A percentile compares a stretch with the other conserved stretches of the same genome.
phyloP scores from a whole-genome alignment of 2,113 vertebrate genomes.

The Tauraco erythrolophus region DNA sequence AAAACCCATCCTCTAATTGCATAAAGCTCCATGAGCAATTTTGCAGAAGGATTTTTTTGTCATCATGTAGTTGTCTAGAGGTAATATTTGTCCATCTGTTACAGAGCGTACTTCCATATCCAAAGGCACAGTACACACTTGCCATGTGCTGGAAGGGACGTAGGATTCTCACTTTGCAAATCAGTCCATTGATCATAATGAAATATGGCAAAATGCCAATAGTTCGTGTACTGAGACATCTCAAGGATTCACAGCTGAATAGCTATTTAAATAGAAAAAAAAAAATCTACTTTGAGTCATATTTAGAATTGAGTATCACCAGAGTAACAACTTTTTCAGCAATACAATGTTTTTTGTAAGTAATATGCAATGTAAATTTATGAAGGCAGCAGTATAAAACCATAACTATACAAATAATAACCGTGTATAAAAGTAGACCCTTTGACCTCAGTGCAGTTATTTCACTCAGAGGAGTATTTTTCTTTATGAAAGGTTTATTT shows the following conservation, averaged over 20 bases:
- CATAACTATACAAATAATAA: background rate
- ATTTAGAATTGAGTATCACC: slow-evolving; percentile 52
- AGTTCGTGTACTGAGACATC: slow-evolving; percentile 37
- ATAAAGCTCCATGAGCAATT: background rate
- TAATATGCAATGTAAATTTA: slow-evolving; percentile 4
- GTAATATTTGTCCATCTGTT: slow-evolving; percentile 46
- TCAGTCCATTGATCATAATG: slow-evolving; percentile 59
- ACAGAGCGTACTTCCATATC: background rate
- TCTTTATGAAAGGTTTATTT: background rate
- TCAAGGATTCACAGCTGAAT: slow-evolving; percentile 55
- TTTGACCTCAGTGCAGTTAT: background rate
- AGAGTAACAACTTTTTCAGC: slow-evolving; percentile 37
- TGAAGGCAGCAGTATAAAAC: background rate
- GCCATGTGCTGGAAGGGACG: background rate
- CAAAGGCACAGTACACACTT: background rate
- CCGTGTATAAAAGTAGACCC: background rate
- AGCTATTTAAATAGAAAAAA: slow-evolving; percentile 38
- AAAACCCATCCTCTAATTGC: background rate
- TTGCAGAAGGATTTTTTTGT: background rate
- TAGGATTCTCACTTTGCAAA: slow-evolving; percentile 43
- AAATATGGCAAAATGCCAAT: slow-evolving; percentile 68
- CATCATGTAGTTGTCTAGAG: background rate
- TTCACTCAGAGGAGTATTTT: background rate
- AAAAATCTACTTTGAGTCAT: slow-evolving; percentile 6
- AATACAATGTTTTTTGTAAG: background rate